Percentiles rank a stretch among this genome's conserved stretches.
Conservation (phyloP, 2,113 vertebrate genomes). For the Pygathrix nemaeus region DNA sequence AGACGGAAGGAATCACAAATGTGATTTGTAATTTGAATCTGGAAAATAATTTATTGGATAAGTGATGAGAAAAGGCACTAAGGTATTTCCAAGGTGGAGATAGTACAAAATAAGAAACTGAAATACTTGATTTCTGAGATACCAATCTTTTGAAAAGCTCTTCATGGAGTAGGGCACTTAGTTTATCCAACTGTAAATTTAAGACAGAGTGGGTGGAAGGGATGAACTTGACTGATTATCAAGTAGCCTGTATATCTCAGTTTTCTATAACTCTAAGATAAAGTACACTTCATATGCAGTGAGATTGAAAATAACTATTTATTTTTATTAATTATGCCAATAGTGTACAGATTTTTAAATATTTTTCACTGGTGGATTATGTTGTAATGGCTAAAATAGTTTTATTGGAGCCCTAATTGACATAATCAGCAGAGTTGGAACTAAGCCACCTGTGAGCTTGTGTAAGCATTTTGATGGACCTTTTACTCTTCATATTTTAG, state of each 20-base stretch:
- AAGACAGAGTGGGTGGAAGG: background rate
- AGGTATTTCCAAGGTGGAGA: background rate
- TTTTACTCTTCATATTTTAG: background rate
- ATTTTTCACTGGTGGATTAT: background rate
- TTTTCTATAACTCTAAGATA: background rate
- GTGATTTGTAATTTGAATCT: background rate
- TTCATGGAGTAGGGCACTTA: background rate
- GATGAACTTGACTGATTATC: background rate
- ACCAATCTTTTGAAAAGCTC: background rate
- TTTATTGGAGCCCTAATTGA: background rate
- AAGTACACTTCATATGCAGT: background rate
- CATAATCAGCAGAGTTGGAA: background rate
- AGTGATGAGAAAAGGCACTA: background rate
- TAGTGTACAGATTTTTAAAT: background rate
- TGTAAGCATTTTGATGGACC: too few species aligned
- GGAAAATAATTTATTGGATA: background rate
- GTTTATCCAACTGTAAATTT: background rate
- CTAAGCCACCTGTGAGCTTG: background rate
- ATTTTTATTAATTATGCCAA: background rate
- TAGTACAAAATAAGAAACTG: background rate
- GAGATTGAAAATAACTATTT: background rate
- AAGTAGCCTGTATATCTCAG: background rate
- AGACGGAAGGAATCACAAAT: background rate
- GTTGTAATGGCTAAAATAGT: background rate
- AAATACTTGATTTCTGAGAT: background rate